phyloP scores from a whole-genome alignment of 2,113 vertebrate genomes.

The Phylloscopus trochilus region DNA sequence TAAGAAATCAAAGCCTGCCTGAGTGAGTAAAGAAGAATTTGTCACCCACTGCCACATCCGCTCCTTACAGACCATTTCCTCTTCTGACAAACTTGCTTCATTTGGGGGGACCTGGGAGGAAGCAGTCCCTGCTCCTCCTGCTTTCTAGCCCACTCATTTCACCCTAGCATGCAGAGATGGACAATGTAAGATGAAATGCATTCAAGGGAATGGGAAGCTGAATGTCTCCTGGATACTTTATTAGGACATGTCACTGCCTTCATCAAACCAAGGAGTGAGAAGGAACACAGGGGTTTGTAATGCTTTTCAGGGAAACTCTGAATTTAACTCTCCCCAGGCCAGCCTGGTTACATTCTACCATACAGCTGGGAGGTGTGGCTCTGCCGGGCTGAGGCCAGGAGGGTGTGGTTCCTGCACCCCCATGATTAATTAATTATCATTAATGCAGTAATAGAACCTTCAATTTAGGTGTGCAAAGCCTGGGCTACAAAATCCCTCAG shows the following conservation, averaged over 20 bases:
- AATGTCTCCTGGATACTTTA: background rate
- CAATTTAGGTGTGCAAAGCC: background rate
- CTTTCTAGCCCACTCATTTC: background rate
- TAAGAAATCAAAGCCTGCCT: background rate
- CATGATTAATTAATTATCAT: background rate
- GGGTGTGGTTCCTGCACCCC: background rate
- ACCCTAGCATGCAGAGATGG: background rate
- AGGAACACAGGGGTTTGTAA: background rate
- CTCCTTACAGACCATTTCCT: background rate
- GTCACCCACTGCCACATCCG: background rate
- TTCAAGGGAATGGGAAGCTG: background rate
- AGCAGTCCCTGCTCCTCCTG: too few species aligned
- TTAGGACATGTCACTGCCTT: background rate
- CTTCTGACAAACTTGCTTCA: background rate
- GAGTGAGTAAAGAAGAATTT: background rate
- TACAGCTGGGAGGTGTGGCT: background rate
- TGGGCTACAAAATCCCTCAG: background rate
- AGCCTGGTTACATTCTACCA: background rate
- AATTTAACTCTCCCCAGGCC: background rate
- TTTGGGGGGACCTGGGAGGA: background rate
- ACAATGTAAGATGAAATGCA: background rate
- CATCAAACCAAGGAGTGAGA: background rate
- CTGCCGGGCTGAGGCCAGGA: background rate
- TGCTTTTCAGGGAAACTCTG: background rate
- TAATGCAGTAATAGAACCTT: background rate